phyloP scores from a whole-genome alignment of 1,140 invertebrate species.

The Thalassaphorura encarpata region DNA sequence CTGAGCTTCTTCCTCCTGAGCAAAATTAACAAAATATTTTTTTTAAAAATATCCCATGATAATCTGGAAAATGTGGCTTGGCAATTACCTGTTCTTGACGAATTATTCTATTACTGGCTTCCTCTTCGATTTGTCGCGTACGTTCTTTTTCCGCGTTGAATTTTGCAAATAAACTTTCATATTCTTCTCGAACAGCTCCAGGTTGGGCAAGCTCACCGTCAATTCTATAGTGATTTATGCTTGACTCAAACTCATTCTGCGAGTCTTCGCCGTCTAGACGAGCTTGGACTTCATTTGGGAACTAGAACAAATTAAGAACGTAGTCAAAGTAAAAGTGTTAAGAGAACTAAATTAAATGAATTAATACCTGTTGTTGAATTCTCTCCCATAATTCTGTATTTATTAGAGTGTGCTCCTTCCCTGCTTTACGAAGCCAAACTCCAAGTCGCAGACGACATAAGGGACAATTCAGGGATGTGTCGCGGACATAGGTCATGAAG shows the following conservation, averaged over 20 bases:
- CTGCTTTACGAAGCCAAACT: slow-evolving; percentile 20
- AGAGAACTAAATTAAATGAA: background rate
- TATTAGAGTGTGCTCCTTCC: slow-evolving; percentile 17
- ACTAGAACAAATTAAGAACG: slow-evolving; percentile 1
- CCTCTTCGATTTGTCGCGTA: slow-evolving; percentile 3
- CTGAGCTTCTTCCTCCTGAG: background rate
- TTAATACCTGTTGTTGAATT: slow-evolving; percentile 21
- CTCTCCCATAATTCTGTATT: slow-evolving; percentile 17
- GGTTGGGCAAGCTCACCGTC: slow-evolving; percentile 7
- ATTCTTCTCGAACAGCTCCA: slow-evolving; percentile 16
- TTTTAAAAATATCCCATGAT: background rate
- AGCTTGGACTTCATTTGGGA: slow-evolving; percentile 3
- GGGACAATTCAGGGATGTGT: slow-evolving; percentile 13
- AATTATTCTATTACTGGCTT: slow-evolving; percentile 12
- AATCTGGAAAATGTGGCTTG: background rate
- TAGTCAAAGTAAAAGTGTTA: background rate
- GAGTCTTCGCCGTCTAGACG: slow-evolving; percentile 12
- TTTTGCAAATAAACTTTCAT: background rate
- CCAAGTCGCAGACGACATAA: slow-evolving; percentile 19
- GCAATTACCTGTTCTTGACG: slow-evolving; percentile 8
- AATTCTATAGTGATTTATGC: background rate
- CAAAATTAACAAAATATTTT: background rate
- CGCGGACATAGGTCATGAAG: slow-evolving; percentile 6
- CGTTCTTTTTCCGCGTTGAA: slow-evolving; percentile 10
- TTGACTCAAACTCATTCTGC: background rate